Conservation (phyloP, 2,113 vertebrate genomes). For the Piprites chloris region DNA sequence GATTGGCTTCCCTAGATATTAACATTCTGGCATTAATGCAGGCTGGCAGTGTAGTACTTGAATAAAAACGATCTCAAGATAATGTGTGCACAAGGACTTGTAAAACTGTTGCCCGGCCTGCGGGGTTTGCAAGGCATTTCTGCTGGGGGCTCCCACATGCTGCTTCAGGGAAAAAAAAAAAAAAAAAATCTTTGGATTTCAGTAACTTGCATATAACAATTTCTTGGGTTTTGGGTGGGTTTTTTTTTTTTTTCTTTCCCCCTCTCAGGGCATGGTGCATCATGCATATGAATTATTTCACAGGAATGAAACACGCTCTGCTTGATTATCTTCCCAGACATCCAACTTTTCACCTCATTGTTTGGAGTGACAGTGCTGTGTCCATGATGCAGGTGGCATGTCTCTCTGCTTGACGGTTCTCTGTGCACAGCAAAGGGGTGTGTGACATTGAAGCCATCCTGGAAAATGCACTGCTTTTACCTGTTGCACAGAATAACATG, state of each 20-base stretch:
- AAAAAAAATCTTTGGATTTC: neutral
- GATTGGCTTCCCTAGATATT: slow-evolving; percentile 45
- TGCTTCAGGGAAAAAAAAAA: neutral
- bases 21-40: slow-evolving; percentile 28
- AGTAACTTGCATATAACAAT: neutral
- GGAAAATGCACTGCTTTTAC: neutral
- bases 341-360: accelerated
- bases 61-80: neutral
- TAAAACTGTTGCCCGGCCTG: neutral
- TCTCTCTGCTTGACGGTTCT: neutral
- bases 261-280: neutral
- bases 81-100: neutral
- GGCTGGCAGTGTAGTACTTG: neutral
- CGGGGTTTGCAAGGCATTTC: neutral
- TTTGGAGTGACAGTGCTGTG: neutral
- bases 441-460: too few relatives aligned
- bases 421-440: neutral
- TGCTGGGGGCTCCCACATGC: neutral
- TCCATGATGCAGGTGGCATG: neutral
- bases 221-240: neutral
- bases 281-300: neutral
- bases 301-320: neutral
- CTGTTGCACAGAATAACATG: neutral
- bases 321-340: neutral
- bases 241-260: neutral